A percentile compares a stretch with the other conserved stretches of the same genome.
phyloP scores from a whole-genome alignment of 2,888 invertebrate species.

The Timema podura region DNA sequence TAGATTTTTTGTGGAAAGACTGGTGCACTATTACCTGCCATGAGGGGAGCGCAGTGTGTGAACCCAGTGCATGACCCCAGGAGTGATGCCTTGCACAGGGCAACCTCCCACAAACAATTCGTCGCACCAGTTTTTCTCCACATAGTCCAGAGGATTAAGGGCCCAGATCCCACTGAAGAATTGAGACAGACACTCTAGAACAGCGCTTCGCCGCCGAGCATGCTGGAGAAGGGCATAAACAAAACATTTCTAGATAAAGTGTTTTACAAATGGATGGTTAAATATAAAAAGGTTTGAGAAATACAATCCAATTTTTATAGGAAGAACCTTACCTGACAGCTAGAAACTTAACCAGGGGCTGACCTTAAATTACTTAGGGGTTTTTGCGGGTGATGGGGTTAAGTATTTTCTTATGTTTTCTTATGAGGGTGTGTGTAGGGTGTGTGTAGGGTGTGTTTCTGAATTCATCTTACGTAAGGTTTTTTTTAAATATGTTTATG shows the following conservation, averaged over 20 bases:
- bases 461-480: no score
- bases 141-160: slow-evolving; percentile 7
- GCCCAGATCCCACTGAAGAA: slow-evolving; percentile 16
- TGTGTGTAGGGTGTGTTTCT: no score
- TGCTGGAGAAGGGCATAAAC: neutral
- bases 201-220: neutral
- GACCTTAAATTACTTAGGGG: no score
- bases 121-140: slow-evolving; percentile 21
- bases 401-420: no score
- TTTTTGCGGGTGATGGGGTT: no score
- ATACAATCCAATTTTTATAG: no score
- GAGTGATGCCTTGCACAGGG: slow-evolving; percentile 4
- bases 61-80: slow-evolving; percentile 15
- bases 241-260: neutral
- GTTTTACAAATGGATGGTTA: neutral
- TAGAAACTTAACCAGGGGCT: no score
- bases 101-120: slow-evolving; percentile 20
- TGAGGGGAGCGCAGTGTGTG: slow-evolving; percentile 10
- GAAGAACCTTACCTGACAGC: no score
- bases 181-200: neutral
- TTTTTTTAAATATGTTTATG: no score
- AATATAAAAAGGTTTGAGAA: neutral
- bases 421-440: no score
- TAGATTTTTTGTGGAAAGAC: no score
- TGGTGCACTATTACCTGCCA: no score